These are phyloP conservation scores for Sakesphorus luctuosus DNA, from an alignment of 2,113 vertebrate genomes.

Conservation along the genomic window DNA sequence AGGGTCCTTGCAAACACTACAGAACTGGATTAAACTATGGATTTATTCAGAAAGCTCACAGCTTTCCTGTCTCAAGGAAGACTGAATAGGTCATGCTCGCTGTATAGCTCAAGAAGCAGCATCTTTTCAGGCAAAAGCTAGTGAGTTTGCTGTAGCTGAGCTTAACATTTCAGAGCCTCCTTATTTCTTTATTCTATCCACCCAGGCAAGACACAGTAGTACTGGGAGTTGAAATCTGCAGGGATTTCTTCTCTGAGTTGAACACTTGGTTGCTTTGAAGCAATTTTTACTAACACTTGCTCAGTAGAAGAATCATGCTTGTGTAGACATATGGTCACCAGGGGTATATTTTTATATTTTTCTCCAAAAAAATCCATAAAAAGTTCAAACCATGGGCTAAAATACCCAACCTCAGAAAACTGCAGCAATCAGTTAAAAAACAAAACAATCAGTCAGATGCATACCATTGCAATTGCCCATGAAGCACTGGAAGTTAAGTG, in stretches of 20 bases:
- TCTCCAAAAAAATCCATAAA: neutral
- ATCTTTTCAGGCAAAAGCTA: neutral
- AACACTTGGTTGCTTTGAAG: neutral
- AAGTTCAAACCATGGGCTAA: neutral
- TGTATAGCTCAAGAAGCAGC: neutral
- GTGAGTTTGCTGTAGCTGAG: neutral
- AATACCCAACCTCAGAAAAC: neutral
- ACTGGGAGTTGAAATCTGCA: neutral
- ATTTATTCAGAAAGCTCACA: neutral
- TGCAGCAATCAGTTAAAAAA: neutral
- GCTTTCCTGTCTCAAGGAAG: neutral
- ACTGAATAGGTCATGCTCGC: neutral
- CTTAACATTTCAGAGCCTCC: neutral
- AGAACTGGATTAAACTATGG: neutral
- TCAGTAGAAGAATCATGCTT: neutral
- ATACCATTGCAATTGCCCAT: neutral
- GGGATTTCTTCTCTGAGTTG: neutral
- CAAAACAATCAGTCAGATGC: too few relatives aligned
- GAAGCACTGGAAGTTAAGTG: neutral
- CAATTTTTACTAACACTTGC: neutral
- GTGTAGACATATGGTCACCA: neutral
- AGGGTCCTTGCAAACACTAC: neutral
- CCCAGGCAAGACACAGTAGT: neutral
- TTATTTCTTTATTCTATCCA: neutral
- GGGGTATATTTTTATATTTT: neutral